A percentile compares a stretch with the other conserved stretches of the same genome.
Evolutionary conservation across 2,797 vertebrate genomes (phyloP).

Genomic region (Diceros bicornis): DNA sequence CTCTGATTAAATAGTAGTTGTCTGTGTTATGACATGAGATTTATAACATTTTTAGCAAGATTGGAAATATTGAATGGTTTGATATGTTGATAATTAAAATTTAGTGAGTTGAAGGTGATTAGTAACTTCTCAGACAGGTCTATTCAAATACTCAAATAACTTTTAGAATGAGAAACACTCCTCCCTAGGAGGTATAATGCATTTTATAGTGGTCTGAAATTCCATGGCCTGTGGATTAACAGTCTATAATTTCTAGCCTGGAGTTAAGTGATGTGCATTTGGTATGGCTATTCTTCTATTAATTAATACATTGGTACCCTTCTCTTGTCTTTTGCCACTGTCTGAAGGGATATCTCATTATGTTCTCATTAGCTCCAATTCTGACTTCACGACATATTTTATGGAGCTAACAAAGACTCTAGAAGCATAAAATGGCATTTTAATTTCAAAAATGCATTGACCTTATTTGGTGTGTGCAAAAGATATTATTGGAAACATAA

Average conservation of each 20-base stretch:
- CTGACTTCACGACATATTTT: slow-evolving; percentile 58
- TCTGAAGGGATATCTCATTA: slow-evolving; percentile 29
- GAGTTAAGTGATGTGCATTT: slow-evolving; percentile 47
- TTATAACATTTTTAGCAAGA: slow-evolving; percentile 54
- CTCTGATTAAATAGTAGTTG: slow-evolving; percentile 41
- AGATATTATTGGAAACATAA: slow-evolving; percentile 17
- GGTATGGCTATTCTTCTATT: neutral
- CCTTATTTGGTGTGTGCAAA: slow-evolving; percentile 27
- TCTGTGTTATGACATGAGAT: slow-evolving; percentile 35
- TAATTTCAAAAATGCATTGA: neutral
- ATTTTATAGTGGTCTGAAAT: slow-evolving; percentile 58
- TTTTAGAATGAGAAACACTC: slow-evolving; percentile 29
- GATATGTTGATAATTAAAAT: slow-evolving; percentile 69
- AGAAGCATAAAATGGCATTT: neutral
- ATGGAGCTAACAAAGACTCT: neutral
- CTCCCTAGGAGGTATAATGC: neutral
- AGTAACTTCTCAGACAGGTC: slow-evolving; percentile 51
- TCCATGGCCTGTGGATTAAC: neutral
- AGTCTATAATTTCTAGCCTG: slow-evolving; percentile 36
- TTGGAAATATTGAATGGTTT: slow-evolving; percentile 52
- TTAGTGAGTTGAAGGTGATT: slow-evolving; percentile 60
- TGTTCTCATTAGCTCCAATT: slow-evolving; percentile 38
- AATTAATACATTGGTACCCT: slow-evolving; percentile 40
- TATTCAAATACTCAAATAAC: slow-evolving; percentile 56
- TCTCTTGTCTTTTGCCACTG: slow-evolving; percentile 28